These are phyloP conservation scores for Hyposoter dolosus DNA, from an alignment of 2,888 invertebrate genomes.

Conservation along the genomic window DNA sequence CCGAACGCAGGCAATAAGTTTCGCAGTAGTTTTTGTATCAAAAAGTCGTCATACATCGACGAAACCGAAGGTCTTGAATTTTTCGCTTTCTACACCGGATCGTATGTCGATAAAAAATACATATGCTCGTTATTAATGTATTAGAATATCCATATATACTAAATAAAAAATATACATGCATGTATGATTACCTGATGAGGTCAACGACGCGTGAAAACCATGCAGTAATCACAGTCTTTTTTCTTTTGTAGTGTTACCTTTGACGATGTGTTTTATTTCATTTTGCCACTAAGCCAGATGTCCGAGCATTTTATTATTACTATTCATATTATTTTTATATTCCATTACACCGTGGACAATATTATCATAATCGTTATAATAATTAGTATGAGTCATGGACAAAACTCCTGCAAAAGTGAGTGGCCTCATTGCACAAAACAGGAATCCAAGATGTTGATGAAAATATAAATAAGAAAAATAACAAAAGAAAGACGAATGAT, in stretches of 20 bases:
- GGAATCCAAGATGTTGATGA: slow-evolving; percentile 27
- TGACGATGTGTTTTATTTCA: slow-evolving; percentile 44
- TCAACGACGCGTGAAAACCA: slow-evolving; percentile 56
- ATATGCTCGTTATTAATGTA: not conserved
- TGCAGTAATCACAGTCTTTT: slow-evolving; percentile 12
- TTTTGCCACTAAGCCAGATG: slow-evolving; percentile 26
- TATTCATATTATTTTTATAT: slow-evolving; percentile 12
- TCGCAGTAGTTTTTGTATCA: not conserved
- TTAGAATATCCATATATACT: slow-evolving; percentile 17
- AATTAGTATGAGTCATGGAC: slow-evolving; percentile 31
- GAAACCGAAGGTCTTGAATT: slow-evolving; percentile 25
- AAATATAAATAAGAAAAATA: slow-evolving; percentile 5
- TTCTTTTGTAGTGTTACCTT: slow-evolving; percentile 31
- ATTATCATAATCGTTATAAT: slow-evolving; percentile 39
- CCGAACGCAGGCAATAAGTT: not conserved
- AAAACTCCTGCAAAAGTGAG: slow-evolving; percentile 47
- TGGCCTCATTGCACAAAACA: slow-evolving; percentile 1
- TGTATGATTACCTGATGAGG: slow-evolving; percentile 26
- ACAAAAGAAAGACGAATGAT: slow-evolving; percentile 20
- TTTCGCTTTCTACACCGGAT: slow-evolving; percentile 38
- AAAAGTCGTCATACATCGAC: slow-evolving; percentile 20
- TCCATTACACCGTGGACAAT: slow-evolving; percentile 2
- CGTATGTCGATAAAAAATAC: slow-evolving; percentile 5
- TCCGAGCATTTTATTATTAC: slow-evolving; percentile 33
- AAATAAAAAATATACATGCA: slow-evolving; percentile 17